Evolutionary conservation across 2,888 invertebrate species (phyloP).

Genomic region (Phaonia tiefii): DNA sequence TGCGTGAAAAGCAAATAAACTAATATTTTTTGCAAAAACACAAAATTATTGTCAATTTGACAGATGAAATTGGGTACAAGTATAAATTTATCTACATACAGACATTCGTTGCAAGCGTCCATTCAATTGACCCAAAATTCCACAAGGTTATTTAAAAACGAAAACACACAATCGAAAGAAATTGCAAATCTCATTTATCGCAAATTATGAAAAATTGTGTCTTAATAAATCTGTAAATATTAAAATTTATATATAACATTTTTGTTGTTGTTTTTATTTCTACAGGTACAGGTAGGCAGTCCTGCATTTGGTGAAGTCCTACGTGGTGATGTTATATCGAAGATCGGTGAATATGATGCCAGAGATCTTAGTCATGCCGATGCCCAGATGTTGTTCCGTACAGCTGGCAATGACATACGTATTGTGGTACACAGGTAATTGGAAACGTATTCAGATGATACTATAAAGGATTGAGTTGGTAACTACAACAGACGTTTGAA

Average conservation of each 20-base stretch:
- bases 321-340: slow-evolving; percentile 94
- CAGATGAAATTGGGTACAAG: slow-evolving; percentile 49
- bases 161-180: slow-evolving; percentile 21
- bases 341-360: slow-evolving; percentile 94
- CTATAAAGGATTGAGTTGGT: background rate
- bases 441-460: background rate
- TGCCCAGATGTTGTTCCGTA: slow-evolving; percentile 93
- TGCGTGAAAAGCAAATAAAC: slow-evolving; percentile 50
- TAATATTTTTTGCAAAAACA: slow-evolving; percentile 52
- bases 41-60: slow-evolving; percentile 59
- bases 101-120: background rate
- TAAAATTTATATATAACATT: slow-evolving; percentile 17
- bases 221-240: background rate
- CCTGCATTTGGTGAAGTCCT: slow-evolving; percentile 92
- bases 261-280: slow-evolving; percentile 21
- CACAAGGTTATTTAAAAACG: slow-evolving; percentile 47
- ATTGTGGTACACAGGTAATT: slow-evolving; percentile 90
- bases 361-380: slow-evolving; percentile 93
- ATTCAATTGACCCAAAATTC: slow-evolving; percentile 52
- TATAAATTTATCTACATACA: background rate
- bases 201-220: slow-evolving; percentile 5
- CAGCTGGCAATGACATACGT: slow-evolving; percentile 89
- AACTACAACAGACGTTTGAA: no score
- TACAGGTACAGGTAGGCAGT: slow-evolving; percentile 91
- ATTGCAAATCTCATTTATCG: slow-evolving; percentile 15